A percentile compares a stretch with the other conserved stretches of the same genome.
Evolutionary conservation across 2,888 invertebrate genomes (phyloP).

Genomic region (Xestia c-nigrum): DNA sequence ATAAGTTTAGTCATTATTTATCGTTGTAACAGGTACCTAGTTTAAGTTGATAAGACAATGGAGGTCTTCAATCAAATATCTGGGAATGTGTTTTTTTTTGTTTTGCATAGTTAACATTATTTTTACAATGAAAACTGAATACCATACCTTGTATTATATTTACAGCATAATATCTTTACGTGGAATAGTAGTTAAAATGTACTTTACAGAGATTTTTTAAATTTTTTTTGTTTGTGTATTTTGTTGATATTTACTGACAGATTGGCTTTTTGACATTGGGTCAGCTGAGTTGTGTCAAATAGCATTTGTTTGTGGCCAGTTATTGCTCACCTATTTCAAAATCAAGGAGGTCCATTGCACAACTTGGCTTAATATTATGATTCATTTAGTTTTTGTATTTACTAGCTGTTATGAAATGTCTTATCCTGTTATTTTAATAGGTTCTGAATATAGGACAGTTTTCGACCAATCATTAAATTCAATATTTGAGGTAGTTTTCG

Average conservation of each 20-base stretch:
- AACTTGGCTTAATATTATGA: conserved; percentile 24
- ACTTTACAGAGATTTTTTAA: background rate
- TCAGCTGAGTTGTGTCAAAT: conserved; percentile 43
- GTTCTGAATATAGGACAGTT: too few species aligned
- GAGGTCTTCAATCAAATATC: background rate
- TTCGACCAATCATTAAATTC: background rate
- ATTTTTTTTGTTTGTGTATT: conserved; percentile 30
- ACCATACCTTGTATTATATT: conserved; percentile 48
- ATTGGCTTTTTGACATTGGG: conserved; percentile 24
- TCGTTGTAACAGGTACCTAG: background rate
- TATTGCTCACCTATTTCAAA: conserved; percentile 13
- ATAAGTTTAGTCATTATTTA: background rate
- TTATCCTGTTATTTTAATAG: conserved; percentile 7
- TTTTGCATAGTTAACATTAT: background rate
- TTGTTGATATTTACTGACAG: conserved; percentile 38
- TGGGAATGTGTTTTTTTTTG: background rate
- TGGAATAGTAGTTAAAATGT: background rate
- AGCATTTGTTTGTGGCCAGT: conserved; percentile 49
- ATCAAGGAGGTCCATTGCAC: conserved; percentile 17
- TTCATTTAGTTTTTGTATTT: conserved; percentile 10
- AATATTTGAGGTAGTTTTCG: background rate
- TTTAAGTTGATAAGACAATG: background rate
- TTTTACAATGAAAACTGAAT: background rate
- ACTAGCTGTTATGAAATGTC: background rate
- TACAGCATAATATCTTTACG: conserved; percentile 15